These are phyloP conservation scores for Drosophila orena DNA, from an alignment of 1,140 invertebrate genomes.

Conservation along the genomic window DNA sequence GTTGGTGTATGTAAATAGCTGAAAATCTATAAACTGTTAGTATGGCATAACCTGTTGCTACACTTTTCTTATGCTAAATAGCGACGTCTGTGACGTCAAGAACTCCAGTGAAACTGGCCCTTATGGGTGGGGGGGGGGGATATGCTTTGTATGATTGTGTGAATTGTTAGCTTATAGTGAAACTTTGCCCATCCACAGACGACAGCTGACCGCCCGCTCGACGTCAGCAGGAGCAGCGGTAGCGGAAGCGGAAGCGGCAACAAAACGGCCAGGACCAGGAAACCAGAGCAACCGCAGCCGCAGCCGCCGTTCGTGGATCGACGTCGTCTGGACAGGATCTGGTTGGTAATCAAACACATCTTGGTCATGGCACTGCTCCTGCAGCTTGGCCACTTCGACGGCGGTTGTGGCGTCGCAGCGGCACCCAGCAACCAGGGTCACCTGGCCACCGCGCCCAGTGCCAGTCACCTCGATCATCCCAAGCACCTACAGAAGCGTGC, in stretches of 20 bases:
- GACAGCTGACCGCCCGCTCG: constrained; percentile 56
- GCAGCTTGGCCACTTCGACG: constrained; percentile 11
- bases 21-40: background rate
- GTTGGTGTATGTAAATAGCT: background rate
- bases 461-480: background rate
- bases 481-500: constrained; percentile 52
- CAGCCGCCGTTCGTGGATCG: constrained; percentile 14
- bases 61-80: background rate
- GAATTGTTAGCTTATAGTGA: too few relatives aligned
- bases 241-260: constrained; percentile 16
- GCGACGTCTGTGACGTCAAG: constrained; percentile 1
- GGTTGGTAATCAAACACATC: constrained; percentile 38
- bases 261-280: constrained; percentile 63
- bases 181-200: constrained; percentile 21
- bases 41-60: constrained; percentile 8
- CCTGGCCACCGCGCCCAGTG: background rate
- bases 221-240: constrained; percentile 34
- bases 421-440: constrained; percentile 7
- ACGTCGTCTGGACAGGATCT: constrained; percentile 11
- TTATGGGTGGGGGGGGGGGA: background rate
- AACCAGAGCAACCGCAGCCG: constrained; percentile 33
- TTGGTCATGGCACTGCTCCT: constrained; percentile 39
- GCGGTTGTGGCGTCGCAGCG: constrained; percentile 8
- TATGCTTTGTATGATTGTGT: too few relatives aligned
- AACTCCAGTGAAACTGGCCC: background rate